Base-by-base conservation (phyloP, 2,888 invertebrate genomes). In the Cantharis flavilabris region DNA sequence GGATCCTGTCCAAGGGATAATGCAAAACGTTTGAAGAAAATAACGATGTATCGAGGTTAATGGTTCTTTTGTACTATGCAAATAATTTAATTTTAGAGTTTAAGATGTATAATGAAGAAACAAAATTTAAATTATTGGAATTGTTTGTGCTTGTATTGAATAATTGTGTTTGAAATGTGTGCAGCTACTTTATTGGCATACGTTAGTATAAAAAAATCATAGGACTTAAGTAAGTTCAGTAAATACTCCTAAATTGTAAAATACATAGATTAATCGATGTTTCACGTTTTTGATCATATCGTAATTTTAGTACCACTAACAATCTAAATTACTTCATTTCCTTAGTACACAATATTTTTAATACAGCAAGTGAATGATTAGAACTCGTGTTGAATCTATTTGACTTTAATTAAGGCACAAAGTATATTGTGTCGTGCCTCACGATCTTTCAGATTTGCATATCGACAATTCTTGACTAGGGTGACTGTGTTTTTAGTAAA, bases 381-480 rank as follows among this genome's bases (percentile, higher is more conserved):
- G 80, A 75, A 77, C 70, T 71, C 76, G 76, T 76, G 77, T 79
- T 80, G 81, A 80, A 81, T 81, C 80, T 81, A 81, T 80, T 80
- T 79, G 79, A 79, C 79, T 79, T 67, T 79, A 79, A 79, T 79
- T 79, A 79, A 79, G 76, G 75, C 72, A 74, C 79, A 79, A 73
- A 76, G 76, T 79, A 76, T 76, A 74, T 76, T 80, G 80, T 83
- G 82, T 83, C 83, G 83, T 83, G 83, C 82, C 81, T 82, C 83
- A 83, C 83, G 83, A 83, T 82, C 81, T 79, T 76, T 73, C 64
- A 70, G 67, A 83, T 83, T 83, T 83, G 82, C 83, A 83, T 83
- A 83, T 82, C 82, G 78, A 78, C 75, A 78, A 76, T 79, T 79
- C 73, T 73, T 67, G 26, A 26, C 49, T 49, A 13, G 76, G 75